A percentile compares a stretch with the other conserved stretches of the same genome.
Conservation (phyloP, 2,888 invertebrate genomes). For the Lathronympha strigana region DNA sequence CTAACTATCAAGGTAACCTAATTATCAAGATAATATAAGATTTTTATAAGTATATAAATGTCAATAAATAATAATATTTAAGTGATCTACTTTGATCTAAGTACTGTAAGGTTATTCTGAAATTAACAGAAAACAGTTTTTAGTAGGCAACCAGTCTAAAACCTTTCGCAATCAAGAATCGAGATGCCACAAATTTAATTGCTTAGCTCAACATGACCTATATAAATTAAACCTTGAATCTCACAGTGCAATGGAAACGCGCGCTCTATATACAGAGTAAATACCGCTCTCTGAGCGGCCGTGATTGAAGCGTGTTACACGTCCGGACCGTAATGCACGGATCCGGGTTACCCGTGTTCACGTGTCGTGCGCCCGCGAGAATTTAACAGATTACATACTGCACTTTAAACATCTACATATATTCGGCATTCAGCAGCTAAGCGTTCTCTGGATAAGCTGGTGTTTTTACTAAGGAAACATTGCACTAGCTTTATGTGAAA, state of each 20-base stretch:
- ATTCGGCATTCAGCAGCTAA: not conserved
- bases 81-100: too few relatives aligned
- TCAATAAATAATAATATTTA: too few relatives aligned
- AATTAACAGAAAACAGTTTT: too few relatives aligned
- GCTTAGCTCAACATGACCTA: not conserved
- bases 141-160: too few relatives aligned
- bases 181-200: too few relatives aligned
- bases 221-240: not conserved
- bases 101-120: too few relatives aligned
- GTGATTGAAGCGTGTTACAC: conserved; percentile 84
- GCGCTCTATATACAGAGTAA: conserved; percentile 70
- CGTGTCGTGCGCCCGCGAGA: conserved; percentile 28
- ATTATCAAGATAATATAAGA: too few relatives aligned
- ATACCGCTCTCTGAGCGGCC: conserved; percentile 78
- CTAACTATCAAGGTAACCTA: too few relatives aligned
- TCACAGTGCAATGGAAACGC: conserved; percentile 53
- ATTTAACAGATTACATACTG: conserved; percentile 26
- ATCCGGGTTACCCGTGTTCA: conserved; percentile 66
- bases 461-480: too few relatives aligned
- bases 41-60: too few relatives aligned
- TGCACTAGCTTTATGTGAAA: not conserved
- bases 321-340: conserved; percentile 81
- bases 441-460: too few relatives aligned
- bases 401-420: conserved; percentile 13
- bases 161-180: too few relatives aligned